Conservation (phyloP, 2,113 vertebrate genomes). For the Nannospalax galili region DNA sequence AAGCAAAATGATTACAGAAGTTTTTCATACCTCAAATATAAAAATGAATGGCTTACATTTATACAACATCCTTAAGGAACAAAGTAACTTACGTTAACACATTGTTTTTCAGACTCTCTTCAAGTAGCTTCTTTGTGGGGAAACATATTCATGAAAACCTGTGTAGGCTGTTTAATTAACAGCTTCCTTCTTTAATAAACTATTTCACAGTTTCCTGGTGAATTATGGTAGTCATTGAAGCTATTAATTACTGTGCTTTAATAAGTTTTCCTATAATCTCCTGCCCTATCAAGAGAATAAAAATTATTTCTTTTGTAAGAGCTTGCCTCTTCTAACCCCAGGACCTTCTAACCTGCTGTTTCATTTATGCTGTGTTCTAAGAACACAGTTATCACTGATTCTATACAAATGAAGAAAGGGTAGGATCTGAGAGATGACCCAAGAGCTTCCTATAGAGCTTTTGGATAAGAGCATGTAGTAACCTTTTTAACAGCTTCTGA, state of each 20-base stretch:
- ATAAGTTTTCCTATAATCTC: neutral
- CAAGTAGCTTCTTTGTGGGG: neutral
- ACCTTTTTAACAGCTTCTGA: neutral
- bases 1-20: neutral
- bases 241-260: neutral
- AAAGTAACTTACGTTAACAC: neutral
- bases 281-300: neutral
- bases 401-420: neutral
- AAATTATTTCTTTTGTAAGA: neutral
- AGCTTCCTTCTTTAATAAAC: conserved; percentile 30
- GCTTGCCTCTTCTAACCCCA: neutral
- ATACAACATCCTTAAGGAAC: neutral
- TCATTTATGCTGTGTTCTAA: neutral
- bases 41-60: neutral
- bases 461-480: neutral
- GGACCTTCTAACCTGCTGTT: neutral
- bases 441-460: neutral
- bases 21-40: neutral
- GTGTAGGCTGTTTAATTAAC: neutral
- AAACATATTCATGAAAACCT: conserved; percentile 7
- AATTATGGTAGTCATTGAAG: neutral
- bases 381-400: neutral
- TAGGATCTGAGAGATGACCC: neutral
- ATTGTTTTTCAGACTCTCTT: conserved; percentile 11
- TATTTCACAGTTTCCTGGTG: neutral